Conservation (phyloP, 1,140 invertebrate species). For the Ctenoplectra terminalis region DNA sequence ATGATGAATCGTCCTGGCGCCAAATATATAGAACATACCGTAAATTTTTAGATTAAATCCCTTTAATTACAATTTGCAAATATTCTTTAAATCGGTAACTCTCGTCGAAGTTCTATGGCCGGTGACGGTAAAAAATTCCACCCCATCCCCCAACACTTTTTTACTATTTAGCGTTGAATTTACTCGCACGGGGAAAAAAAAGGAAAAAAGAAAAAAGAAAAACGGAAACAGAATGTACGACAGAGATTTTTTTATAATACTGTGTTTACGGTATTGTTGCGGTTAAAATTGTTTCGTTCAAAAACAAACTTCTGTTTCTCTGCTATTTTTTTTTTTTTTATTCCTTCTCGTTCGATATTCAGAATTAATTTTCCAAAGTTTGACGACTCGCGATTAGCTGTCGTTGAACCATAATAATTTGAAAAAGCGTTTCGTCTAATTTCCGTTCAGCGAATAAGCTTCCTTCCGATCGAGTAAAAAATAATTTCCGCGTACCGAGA, state of each 20-base stretch:
- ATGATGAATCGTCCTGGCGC: not conserved
- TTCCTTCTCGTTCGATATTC: not conserved
- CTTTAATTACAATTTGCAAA: not conserved
- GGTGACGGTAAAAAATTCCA: not conserved
- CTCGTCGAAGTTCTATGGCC: not conserved
- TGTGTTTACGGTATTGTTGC: not conserved
- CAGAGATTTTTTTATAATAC: conserved; percentile 28
- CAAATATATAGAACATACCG: no score
- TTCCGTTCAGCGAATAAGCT: conserved; percentile 2
- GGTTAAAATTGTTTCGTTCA: not conserved
- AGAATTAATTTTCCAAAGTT: not conserved
- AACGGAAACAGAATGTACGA: not conserved
- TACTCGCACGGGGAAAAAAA: not conserved
- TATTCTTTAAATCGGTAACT: not conserved
- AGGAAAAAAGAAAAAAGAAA: not conserved
- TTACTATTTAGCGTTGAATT: not conserved
- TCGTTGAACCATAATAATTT: conserved; percentile 1
- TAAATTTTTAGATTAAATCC: not conserved
- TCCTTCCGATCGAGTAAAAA: not conserved
- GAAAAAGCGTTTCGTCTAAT: not conserved
- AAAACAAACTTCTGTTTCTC: not conserved
- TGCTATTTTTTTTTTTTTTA: not conserved
- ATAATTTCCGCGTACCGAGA: conserved; percentile 4
- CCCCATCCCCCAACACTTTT: no score
- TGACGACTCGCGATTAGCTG: not conserved